A percentile compares a stretch with the other conserved stretches of the same genome.
Conservation (phyloP, 2,888 invertebrate species). For the Rotaria socialis region DNA sequence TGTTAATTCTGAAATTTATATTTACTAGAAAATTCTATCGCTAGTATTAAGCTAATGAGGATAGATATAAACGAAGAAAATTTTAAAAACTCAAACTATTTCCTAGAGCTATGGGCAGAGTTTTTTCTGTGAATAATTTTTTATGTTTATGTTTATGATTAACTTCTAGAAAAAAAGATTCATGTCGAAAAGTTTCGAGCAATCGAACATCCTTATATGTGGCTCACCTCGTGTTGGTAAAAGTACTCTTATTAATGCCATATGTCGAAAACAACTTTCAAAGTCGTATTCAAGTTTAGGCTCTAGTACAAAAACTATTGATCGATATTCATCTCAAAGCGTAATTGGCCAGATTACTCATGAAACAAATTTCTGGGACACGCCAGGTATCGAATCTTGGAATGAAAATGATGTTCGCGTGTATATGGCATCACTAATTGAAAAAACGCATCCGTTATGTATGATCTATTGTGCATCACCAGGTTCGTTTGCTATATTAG, state of each 20-base stretch:
- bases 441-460: background rate
- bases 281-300: background rate
- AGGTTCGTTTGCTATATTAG: background rate
- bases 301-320: background rate
- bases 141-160: too few relatives aligned
- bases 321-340: background rate
- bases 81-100: too few relatives aligned
- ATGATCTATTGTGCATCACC: background rate
- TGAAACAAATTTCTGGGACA: background rate
- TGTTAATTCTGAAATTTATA: too few relatives aligned
- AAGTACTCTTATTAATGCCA: background rate
- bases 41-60: too few relatives aligned
- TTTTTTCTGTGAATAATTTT: too few relatives aligned
- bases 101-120: too few relatives aligned
- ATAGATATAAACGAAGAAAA: too few relatives aligned
- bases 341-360: background rate
- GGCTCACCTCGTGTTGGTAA: background rate
- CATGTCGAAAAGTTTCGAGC: background rate
- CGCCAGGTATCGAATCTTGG: background rate
- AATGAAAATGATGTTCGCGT: background rate
- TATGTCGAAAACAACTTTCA: background rate
- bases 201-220: background rate
- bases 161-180: background rate
- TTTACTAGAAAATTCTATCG: too few relatives aligned
- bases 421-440: background rate